A percentile compares a stretch with the other conserved stretches of the same genome.
Conservation (phyloP, 2,888 invertebrate genomes). For the Rhopalosiphum nymphaeae region DNA sequence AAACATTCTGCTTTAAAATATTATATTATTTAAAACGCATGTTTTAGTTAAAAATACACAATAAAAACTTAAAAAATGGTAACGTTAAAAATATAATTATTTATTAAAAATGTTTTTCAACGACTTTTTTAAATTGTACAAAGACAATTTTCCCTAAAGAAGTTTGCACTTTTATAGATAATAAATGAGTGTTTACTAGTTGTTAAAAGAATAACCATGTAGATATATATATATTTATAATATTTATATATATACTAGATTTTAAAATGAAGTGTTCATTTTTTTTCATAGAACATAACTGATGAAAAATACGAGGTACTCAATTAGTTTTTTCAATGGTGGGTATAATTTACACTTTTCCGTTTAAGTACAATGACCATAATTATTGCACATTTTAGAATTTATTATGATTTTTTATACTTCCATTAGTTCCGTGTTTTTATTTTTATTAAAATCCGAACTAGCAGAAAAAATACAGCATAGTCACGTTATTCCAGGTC, state of each 20-base stretch:
- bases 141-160: neutral
- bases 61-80: neutral
- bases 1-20: neutral
- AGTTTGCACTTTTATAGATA: neutral
- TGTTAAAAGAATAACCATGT: neutral
- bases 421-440: neutral
- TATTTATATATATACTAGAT: neutral
- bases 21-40: neutral
- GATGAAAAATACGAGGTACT: neutral
- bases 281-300: neutral
- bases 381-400: neutral
- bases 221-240: neutral
- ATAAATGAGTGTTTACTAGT: neutral
- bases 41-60: neutral
- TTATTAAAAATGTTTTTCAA: neutral
- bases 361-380: neutral
- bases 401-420: neutral
- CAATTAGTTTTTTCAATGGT: neutral
- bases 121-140: neutral
- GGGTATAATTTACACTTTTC: neutral
- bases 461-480: neutral
- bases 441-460: neutral
- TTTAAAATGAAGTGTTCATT: neutral
- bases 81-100: neutral
- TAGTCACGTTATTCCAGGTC: neutral